These are phyloP conservation scores for Erannis defoliaria DNA, from an alignment of 2,888 invertebrate genomes.

Conservation along the genomic window DNA sequence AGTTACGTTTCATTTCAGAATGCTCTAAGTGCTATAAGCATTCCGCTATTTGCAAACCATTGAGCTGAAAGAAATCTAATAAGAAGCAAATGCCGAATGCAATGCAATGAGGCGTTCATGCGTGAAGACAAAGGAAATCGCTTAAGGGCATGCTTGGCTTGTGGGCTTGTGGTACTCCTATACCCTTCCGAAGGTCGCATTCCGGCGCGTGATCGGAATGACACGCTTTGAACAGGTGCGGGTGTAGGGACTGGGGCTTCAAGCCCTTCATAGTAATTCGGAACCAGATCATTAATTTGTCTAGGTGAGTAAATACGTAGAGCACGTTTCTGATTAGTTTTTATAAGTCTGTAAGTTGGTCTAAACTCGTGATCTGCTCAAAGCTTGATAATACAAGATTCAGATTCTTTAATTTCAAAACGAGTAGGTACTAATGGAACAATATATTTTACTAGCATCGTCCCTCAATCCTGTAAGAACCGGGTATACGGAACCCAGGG, in stretches of 20 bases:
- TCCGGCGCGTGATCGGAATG: conserved; percentile 55
- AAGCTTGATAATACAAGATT: too few species aligned
- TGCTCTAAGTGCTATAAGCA: background rate
- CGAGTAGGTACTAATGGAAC: too few species aligned
- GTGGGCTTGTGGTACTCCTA: conserved; percentile 31
- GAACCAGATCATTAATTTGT: background rate
- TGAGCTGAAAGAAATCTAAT: conserved; percentile 23
- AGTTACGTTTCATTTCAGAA: background rate
- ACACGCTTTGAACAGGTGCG: conserved; percentile 30
- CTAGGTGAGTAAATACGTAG: background rate
- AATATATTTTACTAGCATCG: background rate
- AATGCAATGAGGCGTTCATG: conserved; percentile 43
- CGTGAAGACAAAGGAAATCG: conserved; percentile 58
- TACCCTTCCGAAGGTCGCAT: conserved; percentile 65
- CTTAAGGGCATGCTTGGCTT: conserved; percentile 57
- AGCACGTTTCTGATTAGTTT: background rate
- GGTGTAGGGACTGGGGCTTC: conserved; percentile 7
- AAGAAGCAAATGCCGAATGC: conserved; percentile 34
- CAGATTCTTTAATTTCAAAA: too few species aligned
- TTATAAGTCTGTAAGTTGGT: background rate
- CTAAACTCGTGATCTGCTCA: too few species aligned
- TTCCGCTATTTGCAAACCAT: conserved; percentile 19
- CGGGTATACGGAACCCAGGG: too few species aligned
- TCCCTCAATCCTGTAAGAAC: background rate
- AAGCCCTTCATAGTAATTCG: background rate